Conservation (phyloP, 2,797 vertebrate genomes). For the Rhinogobio ventralis region DNA sequence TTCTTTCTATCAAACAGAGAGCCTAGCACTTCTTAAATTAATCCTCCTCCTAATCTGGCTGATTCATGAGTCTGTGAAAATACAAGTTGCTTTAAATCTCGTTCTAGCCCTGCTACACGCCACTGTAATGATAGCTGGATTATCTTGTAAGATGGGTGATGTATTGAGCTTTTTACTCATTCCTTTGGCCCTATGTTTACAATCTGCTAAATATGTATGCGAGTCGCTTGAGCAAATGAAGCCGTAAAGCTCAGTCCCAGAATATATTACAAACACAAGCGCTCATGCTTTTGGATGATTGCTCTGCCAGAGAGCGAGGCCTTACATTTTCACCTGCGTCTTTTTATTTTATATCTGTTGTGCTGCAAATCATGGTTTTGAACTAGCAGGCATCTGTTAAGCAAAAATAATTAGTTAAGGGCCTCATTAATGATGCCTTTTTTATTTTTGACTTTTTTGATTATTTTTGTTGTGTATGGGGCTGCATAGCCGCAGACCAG, state of each 20-base stretch:
- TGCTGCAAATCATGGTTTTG: not conserved
- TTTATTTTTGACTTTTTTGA: no score
- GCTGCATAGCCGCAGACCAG: no score
- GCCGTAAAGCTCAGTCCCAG: slow-evolving; percentile 76
- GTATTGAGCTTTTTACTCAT: slow-evolving; percentile 74
- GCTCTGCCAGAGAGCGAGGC: slow-evolving; percentile 58
- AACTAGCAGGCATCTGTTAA: not conserved
- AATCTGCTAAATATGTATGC: slow-evolving; percentile 80
- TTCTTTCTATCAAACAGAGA: slow-evolving; percentile 68
- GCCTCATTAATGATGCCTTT: not conserved
- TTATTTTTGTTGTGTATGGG: no score
- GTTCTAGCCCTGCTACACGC: slow-evolving; percentile 72
- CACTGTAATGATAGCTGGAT: slow-evolving; percentile 79
- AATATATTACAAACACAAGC: slow-evolving; percentile 65
- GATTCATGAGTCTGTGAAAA: slow-evolving; percentile 83
- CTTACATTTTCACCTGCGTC: not conserved
- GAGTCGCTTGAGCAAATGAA: slow-evolving; percentile 77
- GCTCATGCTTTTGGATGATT: slow-evolving; percentile 50
- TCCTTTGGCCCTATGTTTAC: slow-evolving; percentile 76
- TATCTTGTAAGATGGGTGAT: slow-evolving; percentile 69
- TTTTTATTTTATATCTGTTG: not conserved
- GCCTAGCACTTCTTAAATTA: slow-evolving; percentile 74
- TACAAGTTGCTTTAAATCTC: slow-evolving; percentile 83
- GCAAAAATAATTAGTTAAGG: not conserved
- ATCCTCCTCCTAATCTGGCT: slow-evolving; percentile 74